These are phyloP conservation scores for Aspiorhynchus laticeps DNA, from an alignment of 2,113 vertebrate genomes.

Conservation along the genomic window DNA sequence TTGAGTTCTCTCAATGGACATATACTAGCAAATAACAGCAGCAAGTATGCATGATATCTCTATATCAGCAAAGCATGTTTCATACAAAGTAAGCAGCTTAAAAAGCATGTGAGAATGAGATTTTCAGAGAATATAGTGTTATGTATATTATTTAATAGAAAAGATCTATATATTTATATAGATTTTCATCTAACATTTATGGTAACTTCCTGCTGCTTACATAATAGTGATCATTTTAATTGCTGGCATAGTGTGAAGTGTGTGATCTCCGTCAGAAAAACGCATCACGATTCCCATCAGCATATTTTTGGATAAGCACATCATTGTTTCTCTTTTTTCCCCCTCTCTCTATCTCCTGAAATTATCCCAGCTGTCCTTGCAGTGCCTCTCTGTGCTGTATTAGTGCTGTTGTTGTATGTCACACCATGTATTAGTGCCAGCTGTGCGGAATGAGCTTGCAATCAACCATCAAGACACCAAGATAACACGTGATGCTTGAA, in stretches of 20 bases:
- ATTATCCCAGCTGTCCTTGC: background rate
- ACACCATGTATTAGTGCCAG: background rate
- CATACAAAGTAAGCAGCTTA: conserved; percentile 1
- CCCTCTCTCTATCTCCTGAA: background rate
- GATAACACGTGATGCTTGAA: background rate
- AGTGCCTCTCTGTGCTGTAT: background rate
- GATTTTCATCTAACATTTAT: background rate
- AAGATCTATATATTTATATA: background rate
- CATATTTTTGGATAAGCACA: conserved; percentile 1
- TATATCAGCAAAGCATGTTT: conserved; percentile 1
- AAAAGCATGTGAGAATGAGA: background rate
- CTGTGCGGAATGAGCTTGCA: background rate
- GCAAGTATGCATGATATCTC: background rate
- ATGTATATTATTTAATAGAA: background rate
- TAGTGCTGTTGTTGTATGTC: background rate
- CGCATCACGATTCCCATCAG: conserved; percentile 12
- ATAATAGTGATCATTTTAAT: conserved; percentile 13
- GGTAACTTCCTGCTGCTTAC: background rate
- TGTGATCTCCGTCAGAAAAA: background rate
- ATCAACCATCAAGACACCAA: background rate
- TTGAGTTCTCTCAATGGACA: background rate
- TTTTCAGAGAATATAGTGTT: background rate
- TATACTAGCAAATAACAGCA: background rate
- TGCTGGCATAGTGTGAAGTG: background rate
- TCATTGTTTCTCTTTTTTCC: background rate